Evolutionary conservation across 2,888 invertebrate species (phyloP).

Genomic region (Parnassius smintheus): DNA sequence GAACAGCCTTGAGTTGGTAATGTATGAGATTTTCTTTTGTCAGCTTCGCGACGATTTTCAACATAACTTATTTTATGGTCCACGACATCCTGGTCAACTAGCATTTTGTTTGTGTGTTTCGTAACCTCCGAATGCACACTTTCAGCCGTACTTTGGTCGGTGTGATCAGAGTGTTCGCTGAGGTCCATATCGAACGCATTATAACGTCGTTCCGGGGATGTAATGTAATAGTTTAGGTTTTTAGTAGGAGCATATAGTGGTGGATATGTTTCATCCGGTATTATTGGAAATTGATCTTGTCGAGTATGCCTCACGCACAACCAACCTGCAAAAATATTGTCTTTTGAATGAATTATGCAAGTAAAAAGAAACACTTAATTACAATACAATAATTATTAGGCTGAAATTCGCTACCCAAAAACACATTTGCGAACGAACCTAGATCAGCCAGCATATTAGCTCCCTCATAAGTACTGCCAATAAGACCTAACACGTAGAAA

Average conservation of each 20-base stretch:
- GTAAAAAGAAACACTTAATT: not conserved
- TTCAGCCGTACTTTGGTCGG: constrained; percentile 70
- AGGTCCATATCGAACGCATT: constrained; percentile 61
- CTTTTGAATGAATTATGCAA: too few species aligned
- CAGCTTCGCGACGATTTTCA: constrained; percentile 49
- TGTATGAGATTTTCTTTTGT: constrained; percentile 77
- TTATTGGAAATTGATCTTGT: constrained; percentile 88
- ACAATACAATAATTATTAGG: not conserved
- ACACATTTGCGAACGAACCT: constrained; percentile 57
- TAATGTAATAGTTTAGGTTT: constrained; percentile 51
- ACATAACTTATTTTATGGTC: constrained; percentile 46
- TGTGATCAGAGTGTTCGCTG: constrained; percentile 74
- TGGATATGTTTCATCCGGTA: constrained; percentile 84
- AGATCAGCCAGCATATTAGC: constrained; percentile 88
- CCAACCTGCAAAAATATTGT: constrained; percentile 80
- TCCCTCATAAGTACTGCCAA: constrained; percentile 91
- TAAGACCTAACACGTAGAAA: constrained; percentile 92
- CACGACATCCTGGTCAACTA: constrained; percentile 55
- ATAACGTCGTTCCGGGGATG: constrained; percentile 59
- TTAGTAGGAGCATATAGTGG: constrained; percentile 65
- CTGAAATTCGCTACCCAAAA: not conserved
- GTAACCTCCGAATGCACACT: constrained; percentile 63
- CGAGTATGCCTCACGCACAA: constrained; percentile 88
- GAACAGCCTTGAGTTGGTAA: constrained; percentile 78
- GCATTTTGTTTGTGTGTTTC: constrained; percentile 45